Evolutionary conservation across 2,113 vertebrate genomes (phyloP), one percentile per base, ranked within the genome.

Genomic region (Murina feae): DNA sequence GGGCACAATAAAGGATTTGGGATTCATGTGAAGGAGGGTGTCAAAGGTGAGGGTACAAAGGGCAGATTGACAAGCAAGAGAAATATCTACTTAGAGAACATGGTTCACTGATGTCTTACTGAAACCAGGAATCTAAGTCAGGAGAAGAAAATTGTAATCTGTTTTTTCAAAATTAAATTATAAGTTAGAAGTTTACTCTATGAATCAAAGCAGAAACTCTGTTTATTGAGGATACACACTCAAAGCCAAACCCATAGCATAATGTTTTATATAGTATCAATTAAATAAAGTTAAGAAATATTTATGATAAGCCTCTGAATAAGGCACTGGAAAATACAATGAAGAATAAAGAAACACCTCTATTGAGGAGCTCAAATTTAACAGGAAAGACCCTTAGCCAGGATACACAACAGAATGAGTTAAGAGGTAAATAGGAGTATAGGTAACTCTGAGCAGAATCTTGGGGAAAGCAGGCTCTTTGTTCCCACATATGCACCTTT

Each of bases 1-100:
- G 6, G 7, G 35, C 3, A 69, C 32, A 63, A 44, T 5, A 1
- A 10, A 13, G 10, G 25, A 44, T 9, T 30, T 30, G 20, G 14
- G 66, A 2, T 14, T 37, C 63, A 13, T 0, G 1, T 18, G 63
- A 39, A 23, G 13, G 17, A 49, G 12, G 1, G 18, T 9, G 1
- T 23, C 35, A 14, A 35, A 32, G 35, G 12, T 13, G 55, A 7
- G 6, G n/a, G 13, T 42, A 0, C 13, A 5, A 2, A 17, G 9
- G 1, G 11, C 6, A 8, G 35, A 21, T 0, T 25, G 6, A 58
- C 14, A 16, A 60, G 16, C 37, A 17, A 35, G 32, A 55, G 2
- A 30, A 5, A 21, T 0, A 0, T 23, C 35, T 5, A 28, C 9
- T 49, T 16, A 16, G 30, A 32, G 16, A 71, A 49, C 9, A 28